Percentiles rank a stretch among this genome's conserved stretches.
These are phyloP conservation scores for Chloroceryle aenea DNA, from an alignment of 2,113 vertebrate genomes.

Conservation along the genomic window DNA sequence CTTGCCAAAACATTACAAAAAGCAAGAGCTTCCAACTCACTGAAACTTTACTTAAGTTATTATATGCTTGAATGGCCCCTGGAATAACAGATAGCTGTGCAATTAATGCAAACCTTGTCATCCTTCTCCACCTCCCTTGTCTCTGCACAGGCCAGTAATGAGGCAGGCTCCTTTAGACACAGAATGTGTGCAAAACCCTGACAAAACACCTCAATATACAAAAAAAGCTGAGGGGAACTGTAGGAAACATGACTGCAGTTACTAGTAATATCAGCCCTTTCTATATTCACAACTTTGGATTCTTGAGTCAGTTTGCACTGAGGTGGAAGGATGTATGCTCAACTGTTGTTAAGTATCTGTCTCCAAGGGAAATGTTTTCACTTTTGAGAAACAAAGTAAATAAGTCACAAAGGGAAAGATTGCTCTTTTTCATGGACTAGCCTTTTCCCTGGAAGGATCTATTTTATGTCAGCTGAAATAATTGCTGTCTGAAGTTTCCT, in stretches of 20 bases:
- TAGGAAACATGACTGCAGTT: background rate
- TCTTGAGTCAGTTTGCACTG: background rate
- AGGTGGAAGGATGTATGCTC: background rate
- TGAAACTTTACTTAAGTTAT: constrained; percentile 75
- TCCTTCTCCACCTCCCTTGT: constrained; percentile 61
- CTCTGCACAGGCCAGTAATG: constrained; percentile 69
- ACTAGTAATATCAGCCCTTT: background rate
- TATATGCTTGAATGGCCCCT: constrained; percentile 69
- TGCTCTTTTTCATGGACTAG: background rate
- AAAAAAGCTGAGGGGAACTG: background rate
- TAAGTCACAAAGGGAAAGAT: background rate
- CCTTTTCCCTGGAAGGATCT: background rate
- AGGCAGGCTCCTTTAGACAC: constrained; percentile 56
- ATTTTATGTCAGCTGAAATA: background rate
- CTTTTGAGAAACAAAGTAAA: background rate
- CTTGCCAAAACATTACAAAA: constrained; percentile 64
- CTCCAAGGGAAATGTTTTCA: background rate
- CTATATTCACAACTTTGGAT: background rate
- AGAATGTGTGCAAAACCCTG: constrained; percentile 38
- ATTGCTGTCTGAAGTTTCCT: background rate
- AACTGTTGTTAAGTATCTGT: background rate
- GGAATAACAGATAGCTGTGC: constrained; percentile 73
- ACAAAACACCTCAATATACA: constrained; percentile 54
- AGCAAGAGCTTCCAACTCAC: constrained; percentile 66
- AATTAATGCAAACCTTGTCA: constrained; percentile 76